A percentile compares a stretch with the other conserved stretches of the same genome.
These are phyloP conservation scores for Luperina nickerlii DNA, from an alignment of 2,888 invertebrate genomes.

Conservation along the genomic window DNA sequence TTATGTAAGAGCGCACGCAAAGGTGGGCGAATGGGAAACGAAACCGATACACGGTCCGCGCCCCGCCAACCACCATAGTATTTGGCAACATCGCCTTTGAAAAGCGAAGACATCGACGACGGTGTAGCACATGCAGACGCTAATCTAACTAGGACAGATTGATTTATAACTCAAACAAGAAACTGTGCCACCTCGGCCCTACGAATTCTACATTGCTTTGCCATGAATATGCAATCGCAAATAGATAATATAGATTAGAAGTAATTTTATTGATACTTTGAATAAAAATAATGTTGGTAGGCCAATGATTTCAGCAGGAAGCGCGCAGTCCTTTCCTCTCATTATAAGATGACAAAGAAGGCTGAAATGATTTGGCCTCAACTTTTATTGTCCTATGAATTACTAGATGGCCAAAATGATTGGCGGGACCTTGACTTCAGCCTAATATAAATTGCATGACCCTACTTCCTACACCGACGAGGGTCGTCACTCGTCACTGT, in stretches of 20 bases:
- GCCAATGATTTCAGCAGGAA: slow-evolving; percentile 54
- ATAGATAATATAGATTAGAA: slow-evolving; percentile 71
- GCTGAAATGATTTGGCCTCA: slow-evolving; percentile 79
- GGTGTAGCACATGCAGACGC: slow-evolving; percentile 80
- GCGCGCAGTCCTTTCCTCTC: slow-evolving; percentile 45
- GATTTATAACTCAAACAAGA: slow-evolving; percentile 88
- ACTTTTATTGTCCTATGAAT: slow-evolving; percentile 86
- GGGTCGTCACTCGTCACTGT: slow-evolving; percentile 85
- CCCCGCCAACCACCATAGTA: slow-evolving; percentile 72
- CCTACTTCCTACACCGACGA: slow-evolving; percentile 86
- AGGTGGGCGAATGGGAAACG: slow-evolving; percentile 71
- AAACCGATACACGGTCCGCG: slow-evolving; percentile 61
- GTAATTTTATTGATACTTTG: slow-evolving; percentile 49
- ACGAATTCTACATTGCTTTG: slow-evolving; percentile 84
- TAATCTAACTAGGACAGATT: slow-evolving; percentile 88
- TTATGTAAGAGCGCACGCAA: slow-evolving; percentile 79
- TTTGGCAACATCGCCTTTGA: slow-evolving; percentile 84
- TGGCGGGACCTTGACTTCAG: slow-evolving; percentile 88
- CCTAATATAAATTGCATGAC: slow-evolving; percentile 87
- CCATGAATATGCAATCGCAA: slow-evolving; percentile 83
- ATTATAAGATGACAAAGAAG: slow-evolving; percentile 59
- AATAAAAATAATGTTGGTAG: slow-evolving; percentile 22
- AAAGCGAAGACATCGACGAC: slow-evolving; percentile 83
- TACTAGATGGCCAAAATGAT: slow-evolving; percentile 87
- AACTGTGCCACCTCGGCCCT: slow-evolving; percentile 88